Evolutionary conservation across 2,797 vertebrate genomes (phyloP).

Genomic region (Acanthurus tractus): DNA sequence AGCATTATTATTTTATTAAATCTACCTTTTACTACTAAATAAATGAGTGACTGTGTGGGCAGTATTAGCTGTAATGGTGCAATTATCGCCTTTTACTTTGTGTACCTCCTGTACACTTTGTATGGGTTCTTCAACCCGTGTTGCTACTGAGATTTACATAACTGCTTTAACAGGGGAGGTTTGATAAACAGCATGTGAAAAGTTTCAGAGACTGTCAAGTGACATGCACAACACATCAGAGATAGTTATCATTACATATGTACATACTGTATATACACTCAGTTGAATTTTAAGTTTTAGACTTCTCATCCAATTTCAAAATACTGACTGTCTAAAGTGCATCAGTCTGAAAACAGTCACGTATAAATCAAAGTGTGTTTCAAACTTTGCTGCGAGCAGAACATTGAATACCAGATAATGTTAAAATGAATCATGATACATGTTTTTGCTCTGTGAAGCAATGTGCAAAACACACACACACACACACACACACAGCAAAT

Average conservation of each 20-base stretch:
- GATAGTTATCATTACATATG: constrained; percentile 8
- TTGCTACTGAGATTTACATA: constrained; percentile 25
- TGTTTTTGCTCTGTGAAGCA: neutral
- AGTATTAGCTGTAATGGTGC: constrained; percentile 44
- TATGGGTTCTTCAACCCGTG: constrained; percentile 19
- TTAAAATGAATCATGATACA: neutral
- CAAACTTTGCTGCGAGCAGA: neutral
- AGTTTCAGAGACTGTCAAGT: neutral
- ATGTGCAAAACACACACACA: neutral
- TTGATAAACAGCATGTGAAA: constrained; percentile 14
- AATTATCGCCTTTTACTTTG: constrained; percentile 53
- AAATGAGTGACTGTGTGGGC: constrained; percentile 33
- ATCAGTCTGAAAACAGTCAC: constrained; percentile 8
- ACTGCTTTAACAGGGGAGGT: neutral
- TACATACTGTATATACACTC: neutral
- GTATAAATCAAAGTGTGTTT: constrained; percentile 1
- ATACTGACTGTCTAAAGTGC: neutral
- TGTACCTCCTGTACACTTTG: constrained; percentile 23
- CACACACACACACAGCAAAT: neutral
- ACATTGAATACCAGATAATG: constrained; percentile 12
- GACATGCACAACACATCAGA: neutral
- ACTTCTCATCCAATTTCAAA: constrained; percentile 16
- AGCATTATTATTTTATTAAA: constrained; percentile 35
- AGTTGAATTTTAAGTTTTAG: constrained; percentile 15
- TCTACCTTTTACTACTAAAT: constrained; percentile 18